Evolutionary conservation across 2,888 invertebrate species (phyloP).

Genomic region (Coecobrya sp.): DNA sequence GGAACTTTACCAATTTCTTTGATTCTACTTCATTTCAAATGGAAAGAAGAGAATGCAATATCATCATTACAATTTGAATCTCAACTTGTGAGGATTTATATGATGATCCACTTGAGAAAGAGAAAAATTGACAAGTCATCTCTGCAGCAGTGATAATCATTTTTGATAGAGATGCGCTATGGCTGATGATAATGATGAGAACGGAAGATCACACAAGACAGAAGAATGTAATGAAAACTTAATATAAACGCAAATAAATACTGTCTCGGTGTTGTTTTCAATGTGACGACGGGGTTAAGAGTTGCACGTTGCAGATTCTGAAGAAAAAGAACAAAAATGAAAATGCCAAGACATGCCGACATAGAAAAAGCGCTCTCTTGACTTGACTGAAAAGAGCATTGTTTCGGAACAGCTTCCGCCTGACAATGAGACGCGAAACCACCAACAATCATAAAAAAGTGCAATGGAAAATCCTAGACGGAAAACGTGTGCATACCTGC

Average conservation of each 20-base stretch:
- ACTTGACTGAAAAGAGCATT: conserved; percentile 32
- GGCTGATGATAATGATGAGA: background rate
- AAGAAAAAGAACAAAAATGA: background rate
- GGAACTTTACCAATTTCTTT: conserved; percentile 28
- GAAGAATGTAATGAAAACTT: conserved; percentile 11
- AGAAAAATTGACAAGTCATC: conserved; percentile 74
- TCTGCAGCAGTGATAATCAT: conserved; percentile 54
- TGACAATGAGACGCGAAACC: conserved; percentile 31
- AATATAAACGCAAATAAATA: conserved; percentile 13
- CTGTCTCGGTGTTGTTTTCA: no score
- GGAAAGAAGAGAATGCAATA: background rate
- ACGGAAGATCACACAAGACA: background rate
- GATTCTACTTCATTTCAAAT: background rate
- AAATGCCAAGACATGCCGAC: conserved; percentile 14
- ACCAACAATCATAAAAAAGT: conserved; percentile 2
- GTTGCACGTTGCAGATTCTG: background rate
- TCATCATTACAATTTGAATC: background rate
- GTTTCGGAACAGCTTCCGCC: conserved; percentile 71
- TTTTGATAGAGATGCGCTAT: conserved; percentile 1
- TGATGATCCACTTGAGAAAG: background rate
- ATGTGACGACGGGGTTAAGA: background rate
- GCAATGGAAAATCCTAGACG: background rate
- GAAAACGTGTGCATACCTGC: conserved; percentile 54
- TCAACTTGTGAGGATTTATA: background rate
- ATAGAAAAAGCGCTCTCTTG: background rate